Evolutionary conservation across 2,113 vertebrate species (phyloP), one percentile per base, ranked within the genome.

Genomic region (Galemys pyrenaicus): DNA sequence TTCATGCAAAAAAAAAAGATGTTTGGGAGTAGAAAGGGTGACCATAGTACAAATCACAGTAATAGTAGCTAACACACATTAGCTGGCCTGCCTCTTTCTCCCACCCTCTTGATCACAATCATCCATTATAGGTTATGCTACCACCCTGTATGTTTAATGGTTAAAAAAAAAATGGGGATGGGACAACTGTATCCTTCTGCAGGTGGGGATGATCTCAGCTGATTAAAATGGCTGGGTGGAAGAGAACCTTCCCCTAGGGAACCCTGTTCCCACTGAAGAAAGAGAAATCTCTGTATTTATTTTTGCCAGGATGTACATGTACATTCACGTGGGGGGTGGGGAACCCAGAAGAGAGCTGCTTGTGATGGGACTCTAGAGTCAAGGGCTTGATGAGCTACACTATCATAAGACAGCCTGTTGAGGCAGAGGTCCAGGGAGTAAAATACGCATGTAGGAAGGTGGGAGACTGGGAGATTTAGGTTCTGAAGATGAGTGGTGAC

Each of bases 91-190:
- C 4, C 19, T 0, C 19, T 9, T 7, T 8, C 4, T 22, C 28
- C 13, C 0, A 9, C 9, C 1, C 19, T n/a, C 2, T 44, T 20
- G 0, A 10, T 32, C 11, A 73, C 0, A 6, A 4, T 12, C 56
- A 19, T 15, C 19, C 30, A 7, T 46, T 28, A 15, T 11, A 20
- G 15, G 17, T 49, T 30, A 58, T 13, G 3, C 17, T 86, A 15
- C 20, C 71, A 49, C n/a, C 37, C 20, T 28, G 19, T 3, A 32
- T 74, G 3, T 10, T 74, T 79, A 58, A 26, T 15, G 62, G 70
- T 83, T 49, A 49, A 49, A 35, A 84, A 35, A 84, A 79, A 56
- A 79, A 71, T 13, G 0, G 8, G 9, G 20, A 11, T 74, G 35
- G 15, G 32, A 67, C 30, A 15, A 8, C 19, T 68, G 32, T 19